Evolutionary conservation across 1,140 invertebrate genomes (phyloP), one percentile per base, ranked within the genome.

Genomic region (Globodera ellingtonae): DNA sequence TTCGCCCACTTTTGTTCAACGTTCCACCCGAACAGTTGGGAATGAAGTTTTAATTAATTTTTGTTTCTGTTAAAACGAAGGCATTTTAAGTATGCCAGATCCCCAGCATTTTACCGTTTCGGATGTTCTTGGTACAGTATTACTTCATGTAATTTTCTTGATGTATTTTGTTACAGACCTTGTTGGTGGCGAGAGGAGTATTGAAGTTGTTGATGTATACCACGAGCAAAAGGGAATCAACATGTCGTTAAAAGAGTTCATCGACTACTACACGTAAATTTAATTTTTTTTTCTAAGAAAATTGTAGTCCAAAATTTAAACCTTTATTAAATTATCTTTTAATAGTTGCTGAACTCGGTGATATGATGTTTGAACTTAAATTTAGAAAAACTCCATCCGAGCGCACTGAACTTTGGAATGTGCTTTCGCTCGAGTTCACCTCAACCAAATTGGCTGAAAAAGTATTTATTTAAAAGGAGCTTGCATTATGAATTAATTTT

Each of bases 381-480:
- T 76, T 67, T 62, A 77, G 75, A 10, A 48, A 69, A 24, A 46
- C 9, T 5, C 62, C 48, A 6, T 24, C 65, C 0, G 62, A 77
- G n/a, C 69, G 88, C 3, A 35, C 72, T 44, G 72, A 78, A 52
- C 72, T 85, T 0, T 84, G 81, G 70, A 89, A 89, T 74, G 82
- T 89, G 24, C 84, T 89, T 50, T 89, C 86, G 13, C 83, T 89
- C 35, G 88, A 89, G 73, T 87, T 86, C 59, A 83, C 78, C 8
- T 21, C 21, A 18, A 82, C 81, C 13, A 76, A 79, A 10, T 66
- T 82, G 47, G 81, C 81, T 6, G 72, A 82, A 18, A 18, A 67
- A n/a, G 81, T 82, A 78, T 79, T 56, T 24, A 78, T 18, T 10
- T 67, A n/a, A 72, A 72, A 72, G 72, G 69, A 13, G 15, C 69